phyloP scores from a whole-genome alignment of 2,797 vertebrate species.

The Gorsachius magnificus region DNA sequence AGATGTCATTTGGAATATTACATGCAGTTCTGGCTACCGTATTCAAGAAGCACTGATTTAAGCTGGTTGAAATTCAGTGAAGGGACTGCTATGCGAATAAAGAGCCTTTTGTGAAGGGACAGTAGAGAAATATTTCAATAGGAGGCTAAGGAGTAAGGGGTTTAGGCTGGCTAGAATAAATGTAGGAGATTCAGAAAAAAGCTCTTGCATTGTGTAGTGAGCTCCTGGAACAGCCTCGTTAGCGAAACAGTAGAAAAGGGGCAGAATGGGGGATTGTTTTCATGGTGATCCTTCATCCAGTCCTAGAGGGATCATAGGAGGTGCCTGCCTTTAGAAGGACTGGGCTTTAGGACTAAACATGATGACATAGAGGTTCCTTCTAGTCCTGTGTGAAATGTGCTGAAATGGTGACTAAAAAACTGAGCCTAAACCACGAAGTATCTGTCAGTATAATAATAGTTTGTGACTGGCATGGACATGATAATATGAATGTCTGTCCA shows the following conservation, averaged over 20 bases:
- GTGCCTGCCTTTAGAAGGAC: background rate
- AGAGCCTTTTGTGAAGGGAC: background rate
- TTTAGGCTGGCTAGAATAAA: background rate
- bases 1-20: background rate
- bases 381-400: background rate
- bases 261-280: background rate
- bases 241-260: background rate
- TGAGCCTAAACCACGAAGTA: fast-evolving
- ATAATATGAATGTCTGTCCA: background rate
- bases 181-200: background rate
- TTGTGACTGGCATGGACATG: background rate
- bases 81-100: background rate
- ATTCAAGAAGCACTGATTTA: background rate
- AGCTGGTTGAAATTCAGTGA: background rate
- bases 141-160: background rate
- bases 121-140: background rate
- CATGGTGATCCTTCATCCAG: background rate
- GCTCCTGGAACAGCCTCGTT: background rate
- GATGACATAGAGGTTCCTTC: background rate
- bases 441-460: background rate
- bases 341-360: background rate
- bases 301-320: background rate
- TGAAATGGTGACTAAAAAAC: background rate
- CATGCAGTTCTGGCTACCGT: background rate
- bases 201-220: background rate